Conservation (phyloP, 2,888 invertebrate genomes). For the Muscina levida region DNA sequence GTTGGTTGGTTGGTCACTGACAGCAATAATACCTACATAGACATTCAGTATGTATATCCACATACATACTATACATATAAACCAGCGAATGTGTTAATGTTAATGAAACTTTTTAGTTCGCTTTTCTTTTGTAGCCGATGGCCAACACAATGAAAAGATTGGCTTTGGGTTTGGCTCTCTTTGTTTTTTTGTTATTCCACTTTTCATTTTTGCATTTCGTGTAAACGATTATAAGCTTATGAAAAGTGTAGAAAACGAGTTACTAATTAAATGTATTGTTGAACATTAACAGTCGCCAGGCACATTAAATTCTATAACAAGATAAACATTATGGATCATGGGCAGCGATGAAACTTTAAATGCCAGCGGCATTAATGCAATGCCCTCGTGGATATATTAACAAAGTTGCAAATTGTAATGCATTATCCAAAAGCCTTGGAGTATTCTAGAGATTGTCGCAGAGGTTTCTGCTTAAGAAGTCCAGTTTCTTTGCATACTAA, state of each 20-base stretch:
- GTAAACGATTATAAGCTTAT: constrained; percentile 64
- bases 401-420: too few relatives aligned
- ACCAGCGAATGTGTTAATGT: constrained; percentile 8
- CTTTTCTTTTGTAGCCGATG: constrained; percentile 54
- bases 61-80: too few relatives aligned
- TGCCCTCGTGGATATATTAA: too few relatives aligned
- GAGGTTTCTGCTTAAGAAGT: too few relatives aligned
- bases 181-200: background rate
- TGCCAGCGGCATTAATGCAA: too few relatives aligned
- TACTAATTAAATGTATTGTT: constrained; percentile 66
- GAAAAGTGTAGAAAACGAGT: constrained; percentile 59
- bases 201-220: constrained; percentile 40
- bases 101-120: constrained; percentile 43
- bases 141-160: constrained; percentile 58
- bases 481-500: too few relatives aligned
- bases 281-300: constrained; percentile 7
- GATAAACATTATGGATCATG: background rate
- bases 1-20: too few relatives aligned
- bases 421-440: too few relatives aligned
- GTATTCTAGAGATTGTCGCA: too few relatives aligned
- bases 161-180: constrained; percentile 54
- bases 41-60: constrained; percentile 7
- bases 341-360: constrained; percentile 1
- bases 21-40: constrained; percentile 40
- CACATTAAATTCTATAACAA: constrained; percentile 52